Base-by-base conservation (phyloP, 2,888 invertebrate genomes). In the Argynnis bischoffii region DNA sequence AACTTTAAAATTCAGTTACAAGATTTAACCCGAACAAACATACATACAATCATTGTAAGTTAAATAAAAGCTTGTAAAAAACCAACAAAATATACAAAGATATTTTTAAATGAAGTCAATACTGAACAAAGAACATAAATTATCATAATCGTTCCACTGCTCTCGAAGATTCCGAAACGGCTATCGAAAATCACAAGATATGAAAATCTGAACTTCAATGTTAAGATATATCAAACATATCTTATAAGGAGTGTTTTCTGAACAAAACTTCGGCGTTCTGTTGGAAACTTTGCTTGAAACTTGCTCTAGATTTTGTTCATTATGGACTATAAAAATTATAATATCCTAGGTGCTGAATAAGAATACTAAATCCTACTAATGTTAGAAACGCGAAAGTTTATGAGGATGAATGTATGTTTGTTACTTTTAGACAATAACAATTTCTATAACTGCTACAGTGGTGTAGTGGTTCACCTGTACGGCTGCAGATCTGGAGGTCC, bases 261-360 rank as follows among this genome's bases (percentile, higher is more conserved):
- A 64, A 66, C 48, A 46, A 69, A 75, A 72, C 70, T 74, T 75
- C 55, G 31, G 8, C 35, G 35, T 41, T 41, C 21, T 56, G 48
- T 64, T 59, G 51, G 61, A 64, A 74, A 74, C 71, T 73, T 75
- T 56, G 55, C 35, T 64, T 46, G 64, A 70, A 74, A 74, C 70
- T 72, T 72, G 72, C 67, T 67, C 72, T 70, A 75, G 67, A 70
- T 72, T 74, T 55, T 69, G 67, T 70, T 66, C 66, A 64, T 67
- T 67, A 63, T 47, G 15, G 55, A 16, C 14, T 21, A 63, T 46
- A 55, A 47, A 46, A 47, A 26, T 18, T 54, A 18, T 14, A 35
- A 51, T 56, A 11, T 41, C 35, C 35, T 11, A 8, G 11, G 11
- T 41, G 26, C 26, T 26, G 35, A 11, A 41, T 41, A 41, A 8